Conservation (phyloP, 2,888 invertebrate genomes). For the Adelphocoris suturalis region DNA sequence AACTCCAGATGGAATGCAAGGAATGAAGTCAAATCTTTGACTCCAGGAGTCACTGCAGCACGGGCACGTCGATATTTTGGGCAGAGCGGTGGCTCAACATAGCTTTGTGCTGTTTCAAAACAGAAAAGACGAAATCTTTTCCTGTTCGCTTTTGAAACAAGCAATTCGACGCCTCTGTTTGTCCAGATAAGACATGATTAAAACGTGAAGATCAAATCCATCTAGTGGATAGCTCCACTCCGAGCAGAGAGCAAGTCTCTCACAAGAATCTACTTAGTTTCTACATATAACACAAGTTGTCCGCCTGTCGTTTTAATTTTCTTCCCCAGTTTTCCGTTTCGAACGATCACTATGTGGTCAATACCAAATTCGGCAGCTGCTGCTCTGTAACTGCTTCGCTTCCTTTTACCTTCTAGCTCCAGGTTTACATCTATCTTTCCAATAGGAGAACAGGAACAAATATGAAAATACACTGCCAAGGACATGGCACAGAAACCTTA, state of each 20-base stretch:
- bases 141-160: neutral
- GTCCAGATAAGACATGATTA: neutral
- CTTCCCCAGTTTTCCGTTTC: neutral
- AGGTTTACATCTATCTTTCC: too few species aligned
- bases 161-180: neutral
- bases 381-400: too few species aligned
- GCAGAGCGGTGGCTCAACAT: neutral
- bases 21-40: too few species aligned
- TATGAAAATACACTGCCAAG: too few species aligned
- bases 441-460: too few species aligned
- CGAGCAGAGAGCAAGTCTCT: neutral
- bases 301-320: neutral
- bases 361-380: too few species aligned
- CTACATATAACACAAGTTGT: neutral
- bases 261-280: neutral
- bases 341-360: neutral
- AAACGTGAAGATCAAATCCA: neutral
- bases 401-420: too few species aligned
- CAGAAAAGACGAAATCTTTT: neutral
- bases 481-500: too few species aligned
- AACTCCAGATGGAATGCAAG: too few species aligned
- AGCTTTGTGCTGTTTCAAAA: neutral
- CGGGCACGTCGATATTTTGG: neutral
- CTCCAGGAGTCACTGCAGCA: neutral
- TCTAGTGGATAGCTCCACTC: conserved; percentile 42